phyloP scores from a whole-genome alignment of 2,888 invertebrate species.

The Dastarcus helophoroides region DNA sequence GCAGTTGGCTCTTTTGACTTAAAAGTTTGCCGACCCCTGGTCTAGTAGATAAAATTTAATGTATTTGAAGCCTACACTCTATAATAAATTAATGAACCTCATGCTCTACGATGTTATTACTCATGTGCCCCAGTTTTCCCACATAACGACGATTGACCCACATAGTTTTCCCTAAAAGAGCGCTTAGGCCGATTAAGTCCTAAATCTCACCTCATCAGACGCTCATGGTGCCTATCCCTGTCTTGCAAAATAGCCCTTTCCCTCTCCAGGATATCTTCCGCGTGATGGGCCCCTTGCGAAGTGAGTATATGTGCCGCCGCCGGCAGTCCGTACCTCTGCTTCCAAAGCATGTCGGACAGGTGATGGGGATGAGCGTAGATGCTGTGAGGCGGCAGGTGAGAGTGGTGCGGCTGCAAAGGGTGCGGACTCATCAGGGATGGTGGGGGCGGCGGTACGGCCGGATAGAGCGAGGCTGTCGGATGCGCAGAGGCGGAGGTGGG shows the following conservation, averaged over 20 bases:
- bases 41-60: too few relatives aligned
- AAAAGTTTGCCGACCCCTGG: too few relatives aligned
- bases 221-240: constrained; percentile 47
- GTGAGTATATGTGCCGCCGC: constrained; percentile 28
- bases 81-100: too few relatives aligned
- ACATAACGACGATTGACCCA: too few relatives aligned
- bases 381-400: constrained; percentile 26
- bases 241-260: constrained; percentile 46
- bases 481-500: constrained; percentile 28
- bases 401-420: constrained; percentile 29
- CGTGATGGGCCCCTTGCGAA: constrained; percentile 16
- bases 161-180: too few relatives aligned
- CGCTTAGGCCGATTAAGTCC: too few relatives aligned
- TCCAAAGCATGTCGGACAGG: constrained; percentile 46
- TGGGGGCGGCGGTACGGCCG: constrained; percentile 29
- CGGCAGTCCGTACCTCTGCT: constrained; percentile 40
- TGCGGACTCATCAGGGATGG: constrained; percentile 34
- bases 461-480: constrained; percentile 7
- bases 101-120: too few relatives aligned
- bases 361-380: constrained; percentile 30
- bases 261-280: constrained; percentile 41
- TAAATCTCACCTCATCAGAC: constrained; percentile 47
- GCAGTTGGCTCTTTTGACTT: too few relatives aligned
- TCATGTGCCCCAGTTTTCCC: too few relatives aligned
- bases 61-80: too few relatives aligned